Base-by-base conservation (phyloP, 2,888 invertebrate genomes). In the Microctonus brassicae region DNA sequence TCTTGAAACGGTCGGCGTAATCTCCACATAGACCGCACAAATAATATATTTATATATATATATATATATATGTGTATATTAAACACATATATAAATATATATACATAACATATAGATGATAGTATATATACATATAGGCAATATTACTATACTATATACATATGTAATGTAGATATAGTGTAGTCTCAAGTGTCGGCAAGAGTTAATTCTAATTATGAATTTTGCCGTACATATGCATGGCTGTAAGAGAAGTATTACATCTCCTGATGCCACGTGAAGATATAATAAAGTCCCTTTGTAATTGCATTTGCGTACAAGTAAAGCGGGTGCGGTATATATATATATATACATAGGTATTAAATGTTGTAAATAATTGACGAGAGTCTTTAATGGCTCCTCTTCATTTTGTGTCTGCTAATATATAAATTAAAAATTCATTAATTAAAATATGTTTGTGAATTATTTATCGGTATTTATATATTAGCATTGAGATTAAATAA, bases 141-240 rank as follows among this genome's bases (percentile, higher is more conserved):
- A n/a, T 7, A 47, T 7, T 7, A 5, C 7, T 29, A 29, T 29
- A 29, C n/a, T 29, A 29, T 29, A 29, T 29, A 29, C 7, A 29
- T 47, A 47, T 47, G 7, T n/a, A n/a, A n/a, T n/a, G n/a, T n/a
- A n/a, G 47, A n/a, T 5, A 17, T n/a, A 7, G 17, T 17, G 17
- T n/a, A 47, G 24, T 63, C 29, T 47, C 63, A 47, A 29, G 47
- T 22, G 13, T 39, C 24, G 24, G 36, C 39, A 24, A 42, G 39
- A 39, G 63, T 47, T 63, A 42, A 63, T 63, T 47, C 39, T 63
- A 47, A 63, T 63, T 63, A 42, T 24, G 11, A 63, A 63, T 47
- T 63, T 42, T 17, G n/a, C 63, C 17, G 17, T 47, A 17, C 47
- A 47, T 47, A 17, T 47, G 47, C 47, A 17, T 47, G 47, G 47